A percentile compares a stretch with the other conserved stretches of the same genome.
Conservation (phyloP, 2,113 vertebrate species). For the Macquaria australasica region DNA sequence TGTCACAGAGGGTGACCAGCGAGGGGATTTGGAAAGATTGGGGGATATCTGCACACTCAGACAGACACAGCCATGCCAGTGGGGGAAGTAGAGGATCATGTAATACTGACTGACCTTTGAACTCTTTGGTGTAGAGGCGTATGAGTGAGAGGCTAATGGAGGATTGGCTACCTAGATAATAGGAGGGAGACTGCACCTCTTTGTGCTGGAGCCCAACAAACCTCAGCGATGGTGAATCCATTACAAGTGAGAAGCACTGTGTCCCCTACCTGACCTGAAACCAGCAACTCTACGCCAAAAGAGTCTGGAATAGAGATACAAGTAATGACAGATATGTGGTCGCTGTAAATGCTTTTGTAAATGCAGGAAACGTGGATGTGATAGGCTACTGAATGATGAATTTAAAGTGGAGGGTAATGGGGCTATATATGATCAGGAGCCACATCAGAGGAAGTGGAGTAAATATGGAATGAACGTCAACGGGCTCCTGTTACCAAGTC, state of each 20-base stretch:
- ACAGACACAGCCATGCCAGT: slow-evolving; percentile 40
- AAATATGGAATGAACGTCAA: slow-evolving; percentile 56
- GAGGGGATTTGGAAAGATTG: slow-evolving; percentile 38
- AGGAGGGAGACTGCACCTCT: slow-evolving; percentile 64
- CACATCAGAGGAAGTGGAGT: slow-evolving; percentile 59
- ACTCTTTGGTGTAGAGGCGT: slow-evolving; percentile 46
- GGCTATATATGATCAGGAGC: slow-evolving; percentile 59
- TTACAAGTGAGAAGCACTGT: slow-evolving; percentile 72
- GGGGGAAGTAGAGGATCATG: slow-evolving; percentile 56
- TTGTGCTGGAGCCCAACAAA: slow-evolving; percentile 71
- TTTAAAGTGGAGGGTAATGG: slow-evolving; percentile 67
- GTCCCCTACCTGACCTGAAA: slow-evolving; percentile 80
- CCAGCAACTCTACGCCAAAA: slow-evolving; percentile 63
- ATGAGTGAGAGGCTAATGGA: slow-evolving; percentile 58
- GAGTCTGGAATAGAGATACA: slow-evolving; percentile 74
- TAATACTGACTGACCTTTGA: slow-evolving; percentile 69
- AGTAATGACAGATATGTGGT: slow-evolving; percentile 76
- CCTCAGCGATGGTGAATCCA: slow-evolving; percentile 80
- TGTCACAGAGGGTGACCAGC: slow-evolving; percentile 50
- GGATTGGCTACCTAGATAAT: slow-evolving; percentile 66
- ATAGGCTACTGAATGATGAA: slow-evolving; percentile 72
- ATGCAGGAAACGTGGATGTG: slow-evolving; percentile 72
- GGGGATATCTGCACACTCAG: slow-evolving; percentile 45
- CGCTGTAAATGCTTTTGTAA: slow-evolving; percentile 63
- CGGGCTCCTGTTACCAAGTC: slow-evolving; percentile 67